A percentile compares a stretch with the other conserved stretches of the same genome.
These are phyloP conservation scores for Notodonta dromedarius DNA, from an alignment of 2,888 invertebrate genomes.

Conservation along the genomic window DNA sequence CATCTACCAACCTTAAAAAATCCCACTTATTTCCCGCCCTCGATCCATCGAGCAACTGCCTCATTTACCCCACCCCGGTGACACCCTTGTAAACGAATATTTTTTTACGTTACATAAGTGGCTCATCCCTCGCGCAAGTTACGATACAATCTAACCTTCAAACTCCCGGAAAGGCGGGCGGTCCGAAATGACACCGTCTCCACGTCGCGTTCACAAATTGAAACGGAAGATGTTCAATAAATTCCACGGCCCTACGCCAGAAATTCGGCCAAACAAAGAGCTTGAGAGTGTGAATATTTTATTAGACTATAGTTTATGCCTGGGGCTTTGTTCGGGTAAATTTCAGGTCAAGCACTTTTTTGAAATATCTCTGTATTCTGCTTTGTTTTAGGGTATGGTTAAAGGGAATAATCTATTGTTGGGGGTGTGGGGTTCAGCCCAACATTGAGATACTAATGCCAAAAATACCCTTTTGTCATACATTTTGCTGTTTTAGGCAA, in stretches of 20 bases:
- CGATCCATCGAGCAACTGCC: not conserved
- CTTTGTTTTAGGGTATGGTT: no score
- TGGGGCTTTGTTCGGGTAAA: not conserved
- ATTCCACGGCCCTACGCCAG: slow-evolving; percentile 61
- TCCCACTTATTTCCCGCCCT: not conserved
- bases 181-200: slow-evolving; percentile 56
- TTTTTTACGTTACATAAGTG: slow-evolving; percentile 2
- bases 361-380: no score
- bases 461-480: no score
- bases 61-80: not conserved
- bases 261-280: slow-evolving; percentile 62
- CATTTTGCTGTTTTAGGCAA: no score
- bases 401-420: no score
- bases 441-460: no score
- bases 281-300: slow-evolving; percentile 69
- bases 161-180: slow-evolving; percentile 30
- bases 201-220: slow-evolving; percentile 67
- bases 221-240: slow-evolving; percentile 79
- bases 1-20: not conserved
- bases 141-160: slow-evolving; percentile 12
- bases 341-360: no score
- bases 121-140: slow-evolving; percentile 1
- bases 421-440: no score
- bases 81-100: not conserved
- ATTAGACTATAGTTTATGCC: slow-evolving; percentile 35